Percentiles rank a stretch among this genome's conserved stretches.
Evolutionary conservation across 2,113 vertebrate species (phyloP).

Genomic region (Phodopus roborovskii): DNA sequence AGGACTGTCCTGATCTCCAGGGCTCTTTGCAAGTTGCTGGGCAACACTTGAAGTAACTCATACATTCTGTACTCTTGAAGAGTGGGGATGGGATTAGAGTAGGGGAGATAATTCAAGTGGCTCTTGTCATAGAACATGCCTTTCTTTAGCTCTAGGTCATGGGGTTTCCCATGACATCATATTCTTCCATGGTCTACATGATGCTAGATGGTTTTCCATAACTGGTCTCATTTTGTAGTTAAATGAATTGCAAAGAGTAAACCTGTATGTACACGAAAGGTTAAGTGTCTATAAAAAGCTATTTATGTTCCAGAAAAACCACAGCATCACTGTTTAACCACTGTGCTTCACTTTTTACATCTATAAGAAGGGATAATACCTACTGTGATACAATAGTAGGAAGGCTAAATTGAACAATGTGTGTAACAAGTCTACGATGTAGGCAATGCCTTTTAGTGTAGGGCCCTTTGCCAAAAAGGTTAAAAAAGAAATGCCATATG

Average conservation of each 20-base stretch:
- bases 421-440: background rate
- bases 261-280: background rate
- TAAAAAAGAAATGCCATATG: background rate
- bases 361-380: background rate
- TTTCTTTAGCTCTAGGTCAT: background rate
- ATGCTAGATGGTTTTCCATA: background rate
- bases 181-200: background rate
- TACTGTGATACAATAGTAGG: background rate
- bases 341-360: background rate
- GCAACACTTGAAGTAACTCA: background rate
- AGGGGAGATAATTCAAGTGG: background rate
- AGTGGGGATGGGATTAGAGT: too few species aligned
- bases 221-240: slow-evolving; percentile 30
- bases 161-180: background rate
- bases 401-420: background rate
- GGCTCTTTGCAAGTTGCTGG: slow-evolving; percentile 5
- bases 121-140: background rate
- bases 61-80: background rate
- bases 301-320: background rate
- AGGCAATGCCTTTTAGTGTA: background rate
- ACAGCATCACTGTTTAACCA: background rate
- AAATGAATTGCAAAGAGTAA: slow-evolving; percentile 9
- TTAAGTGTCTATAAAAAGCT: slow-evolving; percentile 13
- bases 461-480: slow-evolving; percentile 1
- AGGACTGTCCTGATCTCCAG: background rate